Conservation (phyloP, 2,113 vertebrate species). For the Pluvianellus socialis region DNA sequence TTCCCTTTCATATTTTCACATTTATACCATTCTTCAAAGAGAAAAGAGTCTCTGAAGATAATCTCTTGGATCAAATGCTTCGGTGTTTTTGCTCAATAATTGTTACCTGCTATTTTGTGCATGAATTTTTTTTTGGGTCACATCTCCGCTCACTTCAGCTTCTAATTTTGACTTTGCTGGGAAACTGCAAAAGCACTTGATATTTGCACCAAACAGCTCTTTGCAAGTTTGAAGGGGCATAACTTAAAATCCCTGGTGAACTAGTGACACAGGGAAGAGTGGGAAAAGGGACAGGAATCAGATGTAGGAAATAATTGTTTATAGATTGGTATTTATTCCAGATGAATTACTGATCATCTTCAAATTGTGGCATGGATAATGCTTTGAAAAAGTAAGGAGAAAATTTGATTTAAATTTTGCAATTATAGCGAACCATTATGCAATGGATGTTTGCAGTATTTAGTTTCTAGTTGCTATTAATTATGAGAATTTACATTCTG, state of each 20-base stretch:
- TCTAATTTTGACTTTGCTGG: background rate
- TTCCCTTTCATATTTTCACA: background rate
- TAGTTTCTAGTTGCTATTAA: background rate
- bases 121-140: background rate
- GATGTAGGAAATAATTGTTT: background rate
- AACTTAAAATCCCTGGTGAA: background rate
- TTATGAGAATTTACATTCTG: background rate
- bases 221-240: background rate
- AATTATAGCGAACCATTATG: background rate
- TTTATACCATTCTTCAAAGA: background rate
- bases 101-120: background rate
- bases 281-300: background rate
- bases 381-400: background rate
- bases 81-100: background rate
- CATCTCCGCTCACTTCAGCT: background rate
- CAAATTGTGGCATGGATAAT: background rate
- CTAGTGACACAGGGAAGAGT: background rate
- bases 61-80: background rate
- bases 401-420: background rate
- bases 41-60: background rate
- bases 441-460: background rate
- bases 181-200: background rate
- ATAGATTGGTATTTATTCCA: background rate
- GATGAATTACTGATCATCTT: background rate
- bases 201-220: background rate